Base-by-base conservation (phyloP, 2,797 vertebrate genomes). In the Gallirallus australis region DNA sequence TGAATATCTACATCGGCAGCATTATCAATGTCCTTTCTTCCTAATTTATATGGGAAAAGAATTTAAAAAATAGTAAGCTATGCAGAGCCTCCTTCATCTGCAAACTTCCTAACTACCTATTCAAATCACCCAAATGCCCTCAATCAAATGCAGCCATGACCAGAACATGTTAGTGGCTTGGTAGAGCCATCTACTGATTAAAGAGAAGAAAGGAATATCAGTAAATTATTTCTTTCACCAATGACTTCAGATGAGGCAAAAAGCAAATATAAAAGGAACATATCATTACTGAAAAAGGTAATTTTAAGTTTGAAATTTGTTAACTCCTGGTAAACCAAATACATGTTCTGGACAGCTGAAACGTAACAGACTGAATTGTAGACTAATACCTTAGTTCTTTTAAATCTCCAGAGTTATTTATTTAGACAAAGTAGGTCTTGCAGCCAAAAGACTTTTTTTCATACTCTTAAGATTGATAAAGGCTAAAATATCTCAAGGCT, bases 111-210 rank as follows among this genome's bases (percentile, higher is more conserved):
- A 89, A 59, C 40, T 69, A 65, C 21, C 59, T 66, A 70, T 4
- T 68, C 21, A 87, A 47, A 76, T 61, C 21, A 63, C 17, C 50
- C 35, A 53, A 69, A 59, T 18, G 3, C 5, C 40, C 47, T 76
- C 81, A 78, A 39, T 40, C 23, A 90, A 68, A 82, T 21, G n/a
- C 56, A 79, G 31, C 5, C n/a, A 72, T 82, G 70, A 89, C 50
- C 33, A 50, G 59, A 64, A 86, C 5, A 33, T 21, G 54, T 37
- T 48, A 85, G 30, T 50, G 27, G 50, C 59, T 82, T 91, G 81
- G 83, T 35, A 92, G 56, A 92, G 93, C 81, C 91, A 85, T 89
- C 77, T 82, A 65, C 68, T 89, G 89, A 94, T 85, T 91, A 69
- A 77, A 82, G 19, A 72, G 42, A 86, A 76, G 25, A 88, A 90